Conservation (phyloP, 1,140 invertebrate genomes). For the Stenopsyche tienmushanensis region DNA sequence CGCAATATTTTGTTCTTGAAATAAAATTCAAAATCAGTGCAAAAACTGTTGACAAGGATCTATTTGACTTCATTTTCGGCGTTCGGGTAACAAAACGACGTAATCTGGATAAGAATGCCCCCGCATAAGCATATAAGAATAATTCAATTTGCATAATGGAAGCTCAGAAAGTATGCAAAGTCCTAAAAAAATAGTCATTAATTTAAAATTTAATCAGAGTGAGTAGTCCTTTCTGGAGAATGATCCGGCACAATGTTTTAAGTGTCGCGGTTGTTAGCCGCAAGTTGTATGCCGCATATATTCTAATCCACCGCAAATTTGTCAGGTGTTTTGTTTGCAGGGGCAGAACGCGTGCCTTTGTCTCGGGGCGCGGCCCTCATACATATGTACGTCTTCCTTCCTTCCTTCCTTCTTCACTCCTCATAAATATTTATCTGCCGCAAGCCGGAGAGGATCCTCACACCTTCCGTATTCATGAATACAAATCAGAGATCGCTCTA, state of each 20-base stretch:
- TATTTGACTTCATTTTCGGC: no score
- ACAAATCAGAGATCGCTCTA: slow-evolving; percentile 31
- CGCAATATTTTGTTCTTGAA: no score
- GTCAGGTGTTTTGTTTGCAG: slow-evolving; percentile 27
- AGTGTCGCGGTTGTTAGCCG: no score
- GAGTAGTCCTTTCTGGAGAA: slow-evolving; percentile 3
- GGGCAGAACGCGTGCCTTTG: slow-evolving; percentile 12
- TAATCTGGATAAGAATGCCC: no score
- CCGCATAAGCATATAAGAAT: no score
- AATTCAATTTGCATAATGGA: background rate
- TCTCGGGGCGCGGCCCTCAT: slow-evolving; percentile 3
- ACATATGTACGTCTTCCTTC: slow-evolving; percentile 16
- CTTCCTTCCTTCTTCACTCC: slow-evolving; percentile 17
- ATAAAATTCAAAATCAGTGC: no score
- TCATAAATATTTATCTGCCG: slow-evolving; percentile 31
- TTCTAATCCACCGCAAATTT: slow-evolving; percentile 27
- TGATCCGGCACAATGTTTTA: no score
- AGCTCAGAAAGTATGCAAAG: background rate
- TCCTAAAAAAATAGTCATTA: background rate
- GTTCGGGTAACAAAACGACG: no score
- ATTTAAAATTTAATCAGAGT: slow-evolving; percentile 16
- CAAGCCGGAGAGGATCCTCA: slow-evolving; percentile 23
- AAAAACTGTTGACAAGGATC: no score
- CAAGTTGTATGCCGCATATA: no score
- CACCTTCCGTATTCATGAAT: slow-evolving; percentile 27